A percentile compares a stretch with the other conserved stretches of the same genome.
Conservation (phyloP, 2,888 invertebrate species). For the Troides oblongomaculatus region DNA sequence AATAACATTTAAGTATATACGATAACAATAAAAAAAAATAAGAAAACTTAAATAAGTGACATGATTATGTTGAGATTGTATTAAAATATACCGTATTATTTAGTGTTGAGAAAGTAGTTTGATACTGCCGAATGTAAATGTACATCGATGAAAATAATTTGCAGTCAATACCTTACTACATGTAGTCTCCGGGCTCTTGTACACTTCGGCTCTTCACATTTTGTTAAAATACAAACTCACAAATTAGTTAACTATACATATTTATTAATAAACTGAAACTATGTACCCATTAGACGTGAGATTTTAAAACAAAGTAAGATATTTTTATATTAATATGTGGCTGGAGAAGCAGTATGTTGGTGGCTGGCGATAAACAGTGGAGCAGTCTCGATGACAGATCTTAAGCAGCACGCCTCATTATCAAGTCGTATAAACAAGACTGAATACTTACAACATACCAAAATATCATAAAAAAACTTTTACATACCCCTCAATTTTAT, state of each 20-base stretch:
- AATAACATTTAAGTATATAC: too few relatives aligned
- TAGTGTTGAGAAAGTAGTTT: too few relatives aligned
- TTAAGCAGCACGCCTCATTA: conserved; percentile 69
- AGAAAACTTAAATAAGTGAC: too few relatives aligned
- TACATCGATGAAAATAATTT: background rate
- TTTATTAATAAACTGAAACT: conserved; percentile 25
- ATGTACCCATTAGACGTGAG: conserved; percentile 23
- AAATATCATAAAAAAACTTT: conserved; percentile 59
- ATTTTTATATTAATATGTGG: conserved; percentile 52
- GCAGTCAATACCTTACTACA: background rate
- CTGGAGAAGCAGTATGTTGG: conserved; percentile 54
- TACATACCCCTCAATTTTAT: conserved; percentile 41
- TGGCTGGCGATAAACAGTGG: conserved; percentile 61
- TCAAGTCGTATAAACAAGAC: conserved; percentile 61
- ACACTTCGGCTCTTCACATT: background rate
- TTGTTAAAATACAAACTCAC: conserved; percentile 5
- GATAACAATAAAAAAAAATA: too few relatives aligned
- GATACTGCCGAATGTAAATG: background rate
- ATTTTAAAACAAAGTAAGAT: conserved; percentile 36
- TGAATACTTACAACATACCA: conserved; percentile 51
- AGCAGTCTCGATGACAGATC: conserved; percentile 63
- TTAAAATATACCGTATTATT: too few relatives aligned
- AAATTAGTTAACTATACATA: conserved; percentile 19
- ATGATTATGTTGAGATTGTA: too few relatives aligned
- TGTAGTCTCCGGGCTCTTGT: background rate